These are phyloP conservation scores for Nesogale talazaci DNA, from an alignment of 2,113 vertebrate genomes.

Conservation along the genomic window DNA sequence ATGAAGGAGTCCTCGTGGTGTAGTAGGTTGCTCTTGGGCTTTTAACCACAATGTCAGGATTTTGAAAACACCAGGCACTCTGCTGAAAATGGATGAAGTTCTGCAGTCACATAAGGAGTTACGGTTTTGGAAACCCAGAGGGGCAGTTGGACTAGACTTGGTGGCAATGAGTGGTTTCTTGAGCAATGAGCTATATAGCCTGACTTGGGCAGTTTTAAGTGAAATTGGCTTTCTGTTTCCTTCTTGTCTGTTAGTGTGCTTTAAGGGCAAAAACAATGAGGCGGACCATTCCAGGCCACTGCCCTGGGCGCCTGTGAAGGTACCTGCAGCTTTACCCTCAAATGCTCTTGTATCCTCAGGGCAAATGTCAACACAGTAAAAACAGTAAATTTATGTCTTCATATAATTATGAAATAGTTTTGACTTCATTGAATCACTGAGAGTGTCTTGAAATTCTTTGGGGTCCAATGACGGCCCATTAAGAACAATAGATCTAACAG, in stretches of 20 bases:
- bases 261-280: neutral
- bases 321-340: neutral
- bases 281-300: neutral
- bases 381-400: neutral
- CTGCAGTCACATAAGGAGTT: no score
- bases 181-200: no score
- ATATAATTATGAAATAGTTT: neutral
- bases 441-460: neutral
- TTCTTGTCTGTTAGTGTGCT: neutral
- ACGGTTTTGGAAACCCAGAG: no score
- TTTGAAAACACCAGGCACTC: no score
- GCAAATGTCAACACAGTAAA: neutral
- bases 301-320: neutral
- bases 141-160: no score
- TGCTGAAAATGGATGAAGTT: no score
- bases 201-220: neutral
- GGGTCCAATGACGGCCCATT: neutral
- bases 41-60: no score
- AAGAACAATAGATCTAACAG: neutral
- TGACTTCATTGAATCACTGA: neutral
- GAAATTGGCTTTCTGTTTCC: neutral
- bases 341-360: neutral
- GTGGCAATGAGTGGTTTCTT: no score
- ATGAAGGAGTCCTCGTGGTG: no score
- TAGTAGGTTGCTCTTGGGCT: no score